phyloP scores from a whole-genome alignment of 2,888 invertebrate species.

The Erebia ligea region DNA sequence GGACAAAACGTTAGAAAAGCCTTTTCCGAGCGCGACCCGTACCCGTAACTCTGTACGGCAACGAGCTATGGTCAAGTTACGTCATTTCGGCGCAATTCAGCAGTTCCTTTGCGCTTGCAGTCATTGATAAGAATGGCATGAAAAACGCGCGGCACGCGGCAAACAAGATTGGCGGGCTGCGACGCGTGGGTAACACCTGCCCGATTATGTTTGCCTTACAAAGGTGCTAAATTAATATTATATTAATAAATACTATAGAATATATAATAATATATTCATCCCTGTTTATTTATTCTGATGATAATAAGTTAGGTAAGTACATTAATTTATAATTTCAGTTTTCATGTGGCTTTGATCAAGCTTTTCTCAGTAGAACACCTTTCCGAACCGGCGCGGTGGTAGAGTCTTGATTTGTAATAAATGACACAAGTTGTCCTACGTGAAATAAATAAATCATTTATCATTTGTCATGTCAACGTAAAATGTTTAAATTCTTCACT shows the following conservation, averaged over 20 bases:
- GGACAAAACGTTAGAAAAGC: slow-evolving; percentile 52
- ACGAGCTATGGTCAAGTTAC: slow-evolving; percentile 20
- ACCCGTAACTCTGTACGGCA: slow-evolving; percentile 27
- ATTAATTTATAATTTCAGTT: not conserved
- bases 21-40: slow-evolving; percentile 49
- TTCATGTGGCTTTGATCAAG: not conserved
- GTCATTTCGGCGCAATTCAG: slow-evolving; percentile 32
- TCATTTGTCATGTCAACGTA: too few species aligned
- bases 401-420: too few species aligned
- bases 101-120: not conserved
- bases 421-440: too few species aligned
- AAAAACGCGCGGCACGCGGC: slow-evolving; percentile 30
- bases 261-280: not conserved
- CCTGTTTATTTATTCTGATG: not conserved
- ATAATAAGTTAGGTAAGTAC: not conserved
- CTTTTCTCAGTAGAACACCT: too few species aligned
- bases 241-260: slow-evolving; percentile 10
- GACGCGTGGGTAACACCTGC: slow-evolving; percentile 43
- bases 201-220: slow-evolving; percentile 37
- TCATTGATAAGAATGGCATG: slow-evolving; percentile 26
- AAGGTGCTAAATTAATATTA: slow-evolving; percentile 43
- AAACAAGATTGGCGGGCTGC: slow-evolving; percentile 37
- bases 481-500: not conserved
- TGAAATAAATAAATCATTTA: too few species aligned
- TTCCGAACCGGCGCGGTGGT: too few species aligned